These are phyloP conservation scores for Nomia melanderi DNA, from an alignment of 1,140 invertebrate species.

Conservation along the genomic window DNA sequence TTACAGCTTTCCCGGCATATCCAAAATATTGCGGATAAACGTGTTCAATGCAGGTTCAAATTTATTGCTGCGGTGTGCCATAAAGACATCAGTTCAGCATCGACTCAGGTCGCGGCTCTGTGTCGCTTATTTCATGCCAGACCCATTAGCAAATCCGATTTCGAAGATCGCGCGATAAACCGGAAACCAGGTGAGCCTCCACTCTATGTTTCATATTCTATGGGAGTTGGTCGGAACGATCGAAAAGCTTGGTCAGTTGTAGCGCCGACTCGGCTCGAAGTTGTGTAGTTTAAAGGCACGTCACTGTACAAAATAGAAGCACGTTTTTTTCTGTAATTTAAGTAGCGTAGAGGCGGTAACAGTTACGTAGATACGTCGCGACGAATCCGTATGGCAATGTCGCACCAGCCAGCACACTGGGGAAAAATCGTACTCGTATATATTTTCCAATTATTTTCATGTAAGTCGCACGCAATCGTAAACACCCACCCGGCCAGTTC, in stretches of 20 bases:
- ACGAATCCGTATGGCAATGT: slow-evolving; percentile 57
- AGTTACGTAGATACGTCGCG: slow-evolving; percentile 37
- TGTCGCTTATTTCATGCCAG: background rate
- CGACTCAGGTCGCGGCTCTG: background rate
- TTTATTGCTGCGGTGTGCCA: background rate
- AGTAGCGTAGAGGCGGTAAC: slow-evolving; percentile 54
- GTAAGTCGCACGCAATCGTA: slow-evolving; percentile 70
- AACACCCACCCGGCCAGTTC: slow-evolving; percentile 45
- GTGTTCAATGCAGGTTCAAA: no score
- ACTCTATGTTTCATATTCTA: slow-evolving; percentile 32
- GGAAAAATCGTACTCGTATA: slow-evolving; percentile 77
- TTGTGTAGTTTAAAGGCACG: slow-evolving; percentile 80
- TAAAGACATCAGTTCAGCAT: background rate
- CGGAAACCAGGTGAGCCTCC: slow-evolving; percentile 23
- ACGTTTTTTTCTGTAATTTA: slow-evolving; percentile 72
- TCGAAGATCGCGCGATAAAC: slow-evolving; percentile 17
- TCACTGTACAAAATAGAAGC: slow-evolving; percentile 79
- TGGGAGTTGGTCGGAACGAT: slow-evolving; percentile 71
- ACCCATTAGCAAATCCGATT: slow-evolving; percentile 25
- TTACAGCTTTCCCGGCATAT: no score
- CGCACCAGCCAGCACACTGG: slow-evolving; percentile 72
- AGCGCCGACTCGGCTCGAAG: slow-evolving; percentile 79
- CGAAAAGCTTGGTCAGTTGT: slow-evolving; percentile 78
- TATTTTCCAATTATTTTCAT: slow-evolving; percentile 79
- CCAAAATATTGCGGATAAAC: no score